Evolutionary conservation across 1,140 invertebrate genomes (phyloP).

Genomic region (Aricia agestis): DNA sequence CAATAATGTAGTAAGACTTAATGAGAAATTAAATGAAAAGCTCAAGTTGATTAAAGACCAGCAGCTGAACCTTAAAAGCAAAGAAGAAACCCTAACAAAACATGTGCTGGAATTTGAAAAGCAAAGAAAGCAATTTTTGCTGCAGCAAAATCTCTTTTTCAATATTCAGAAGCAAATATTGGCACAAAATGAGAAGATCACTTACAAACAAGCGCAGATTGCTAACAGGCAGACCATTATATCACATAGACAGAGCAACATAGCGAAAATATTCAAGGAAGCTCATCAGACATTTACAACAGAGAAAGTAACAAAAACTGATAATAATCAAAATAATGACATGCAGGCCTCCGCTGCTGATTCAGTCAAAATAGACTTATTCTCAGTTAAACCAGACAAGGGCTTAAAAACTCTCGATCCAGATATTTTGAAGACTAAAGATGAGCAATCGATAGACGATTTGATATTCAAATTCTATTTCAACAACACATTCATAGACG

Average conservation of each 20-base stretch:
- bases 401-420: conserved; percentile 48
- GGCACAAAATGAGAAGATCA: conserved; percentile 61
- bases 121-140: conserved; percentile 60
- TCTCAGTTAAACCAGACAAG: conserved; percentile 43
- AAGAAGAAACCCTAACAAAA: conserved; percentile 46
- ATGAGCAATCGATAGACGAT: conserved; percentile 55
- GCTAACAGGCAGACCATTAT: conserved; percentile 60
- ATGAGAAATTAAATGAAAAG: conserved; percentile 41
- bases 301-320: conserved; percentile 26
- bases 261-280: conserved; percentile 56
- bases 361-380: conserved; percentile 58
- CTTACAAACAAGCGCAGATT: conserved; percentile 53
- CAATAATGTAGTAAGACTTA: conserved; percentile 38
- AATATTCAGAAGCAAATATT: conserved; percentile 57
- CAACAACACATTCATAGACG: conserved; percentile 63
- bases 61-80: conserved; percentile 27
- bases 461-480: conserved; percentile 67
- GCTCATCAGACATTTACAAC: conserved; percentile 45
- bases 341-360: conserved; percentile 35
- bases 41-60: conserved; percentile 31
- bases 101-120: conserved; percentile 56
- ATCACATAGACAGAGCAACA: conserved; percentile 54
- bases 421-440: conserved; percentile 54
- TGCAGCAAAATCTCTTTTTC: conserved; percentile 60
- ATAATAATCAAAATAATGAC: conserved; percentile 19